Evolutionary conservation across 2,888 invertebrate species (phyloP).

Genomic region (Ormyrus pomaceus): DNA sequence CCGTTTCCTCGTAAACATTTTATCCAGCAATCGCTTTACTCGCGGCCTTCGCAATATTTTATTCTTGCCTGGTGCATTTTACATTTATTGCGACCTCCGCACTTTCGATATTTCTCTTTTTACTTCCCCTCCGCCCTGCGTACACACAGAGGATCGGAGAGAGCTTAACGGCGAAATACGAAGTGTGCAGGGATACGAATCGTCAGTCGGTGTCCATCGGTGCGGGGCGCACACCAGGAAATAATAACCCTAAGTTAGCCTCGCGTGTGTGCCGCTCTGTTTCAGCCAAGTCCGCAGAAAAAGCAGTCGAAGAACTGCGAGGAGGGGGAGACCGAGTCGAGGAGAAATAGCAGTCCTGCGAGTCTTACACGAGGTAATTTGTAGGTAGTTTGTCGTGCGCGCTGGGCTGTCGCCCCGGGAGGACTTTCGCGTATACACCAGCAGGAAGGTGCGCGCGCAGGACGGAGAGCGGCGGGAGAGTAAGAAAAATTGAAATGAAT

Average conservation of each 20-base stretch:
- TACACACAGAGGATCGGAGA: not conserved
- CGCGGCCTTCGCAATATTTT: slow-evolving; percentile 17
- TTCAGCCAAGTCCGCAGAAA: not conserved
- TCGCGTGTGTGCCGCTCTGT: not conserved
- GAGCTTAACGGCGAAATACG: not conserved
- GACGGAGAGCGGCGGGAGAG: not conserved
- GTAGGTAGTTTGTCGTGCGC: slow-evolving; percentile 38
- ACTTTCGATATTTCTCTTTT: not conserved
- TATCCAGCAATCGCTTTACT: not conserved
- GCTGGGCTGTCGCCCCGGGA: slow-evolving; percentile 27
- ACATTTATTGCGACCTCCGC: slow-evolving; percentile 5
- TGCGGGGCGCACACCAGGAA: not conserved
- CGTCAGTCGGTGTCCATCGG: not conserved
- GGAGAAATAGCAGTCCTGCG: not conserved
- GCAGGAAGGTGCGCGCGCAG: not conserved
- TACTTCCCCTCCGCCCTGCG: not conserved
- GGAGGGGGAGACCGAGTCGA: not conserved
- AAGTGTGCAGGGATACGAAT: not conserved
- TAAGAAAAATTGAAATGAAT: slow-evolving; percentile 58
- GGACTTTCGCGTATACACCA: not conserved
- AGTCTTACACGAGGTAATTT: slow-evolving; percentile 31
- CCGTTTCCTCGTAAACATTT: slow-evolving; percentile 12
- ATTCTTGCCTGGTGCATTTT: not conserved
- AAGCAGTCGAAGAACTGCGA: not conserved
- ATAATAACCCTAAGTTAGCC: slow-evolving; percentile 26